These are phyloP conservation scores for Ascidia mentula DNA, from an alignment of 23 tunicate species.

Conservation along the genomic window DNA sequence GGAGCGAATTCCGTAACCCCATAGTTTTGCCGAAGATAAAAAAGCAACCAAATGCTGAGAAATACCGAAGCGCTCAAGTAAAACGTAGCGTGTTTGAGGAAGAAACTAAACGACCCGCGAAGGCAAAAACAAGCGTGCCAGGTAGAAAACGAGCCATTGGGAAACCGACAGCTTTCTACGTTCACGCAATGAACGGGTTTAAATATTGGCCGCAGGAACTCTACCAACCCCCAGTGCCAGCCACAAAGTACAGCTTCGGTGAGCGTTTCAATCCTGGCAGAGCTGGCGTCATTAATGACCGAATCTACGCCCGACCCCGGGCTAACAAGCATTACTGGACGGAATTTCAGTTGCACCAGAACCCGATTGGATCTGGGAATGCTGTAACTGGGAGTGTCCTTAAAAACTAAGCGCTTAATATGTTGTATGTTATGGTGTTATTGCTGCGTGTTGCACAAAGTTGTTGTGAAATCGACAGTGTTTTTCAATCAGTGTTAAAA, in stretches of 20 bases:
- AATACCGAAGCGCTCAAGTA: conserved; percentile 61
- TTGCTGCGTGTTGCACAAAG: not conserved
- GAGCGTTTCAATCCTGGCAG: conserved; percentile 74
- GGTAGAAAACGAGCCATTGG: not conserved
- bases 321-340: conserved; percentile 88
- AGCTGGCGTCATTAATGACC: conserved; percentile 74
- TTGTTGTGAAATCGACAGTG: too few relatives aligned
- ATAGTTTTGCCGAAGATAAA: conserved; percentile 81
- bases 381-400: conserved; percentile 54
- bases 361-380: conserved; percentile 89
- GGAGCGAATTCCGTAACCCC: conserved; percentile 63
- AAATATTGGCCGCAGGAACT: conserved; percentile 81
- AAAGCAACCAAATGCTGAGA: conserved; percentile 80
- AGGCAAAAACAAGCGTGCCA: not conserved
- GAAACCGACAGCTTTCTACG: conserved; percentile 76
- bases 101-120: not conserved
- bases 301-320: conserved; percentile 78
- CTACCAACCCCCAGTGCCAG: conserved; percentile 54
- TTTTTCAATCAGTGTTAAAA: too few relatives aligned
- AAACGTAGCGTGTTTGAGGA: conserved; percentile 13
- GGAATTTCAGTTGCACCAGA: conserved; percentile 74
- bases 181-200: conserved; percentile 85
- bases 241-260: conserved; percentile 79
- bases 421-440: not conserved
- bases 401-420: conserved; percentile 15